Base-by-base conservation (phyloP, 2,888 invertebrate species). In the Tetanocera ferruginea region DNA sequence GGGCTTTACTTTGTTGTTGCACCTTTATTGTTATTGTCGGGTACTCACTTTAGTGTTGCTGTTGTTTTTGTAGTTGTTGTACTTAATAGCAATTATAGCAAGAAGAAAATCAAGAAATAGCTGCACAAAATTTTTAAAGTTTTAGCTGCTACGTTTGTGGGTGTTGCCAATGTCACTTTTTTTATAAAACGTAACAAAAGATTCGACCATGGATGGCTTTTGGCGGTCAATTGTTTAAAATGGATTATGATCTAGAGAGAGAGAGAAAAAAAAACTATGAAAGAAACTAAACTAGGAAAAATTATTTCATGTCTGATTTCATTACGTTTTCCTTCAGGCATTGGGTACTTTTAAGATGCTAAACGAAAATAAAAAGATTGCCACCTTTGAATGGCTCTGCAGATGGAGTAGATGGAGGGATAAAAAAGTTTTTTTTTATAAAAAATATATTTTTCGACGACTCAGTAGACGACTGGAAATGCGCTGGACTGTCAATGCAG, bases 1-100 rank as follows among this genome's bases (percentile, higher is more conserved):
- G 72, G 72, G 60, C 60, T 23, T 73, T n/a, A 43, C 6, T 8
- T 51, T 70, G 31, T 70, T 70, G 49, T 70, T 37, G 23, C 60
- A 23, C n/a, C 43, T 4, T 52, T 70, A 28, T 55, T 57, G 57
- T 57, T 34, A 14, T 60, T 57, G 34, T 71, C 17, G 11, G n/a
- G 55, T 57, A 23, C 37, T 60, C n/a, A 51, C 17, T n/a, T 28
- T 69, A 14, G 19, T 43, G 51, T 69, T 34, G 23, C 23, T 28
- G 5, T 64, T 34, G 14, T 34, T 28, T 31, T 28, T 64, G 14
- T 49, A 23, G 4, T 52, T 28, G 25, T 19, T 37, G 25, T 37
- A 19, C 57, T 62, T 73, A 73, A 60, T 73, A 23, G 43, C 60
- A 73, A 60, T 73, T 73, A 73, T 25, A 55, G 55, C 19, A 52